Evolutionary conservation across 1,140 invertebrate genomes (phyloP).

Genomic region (Pteromalus puparum): DNA sequence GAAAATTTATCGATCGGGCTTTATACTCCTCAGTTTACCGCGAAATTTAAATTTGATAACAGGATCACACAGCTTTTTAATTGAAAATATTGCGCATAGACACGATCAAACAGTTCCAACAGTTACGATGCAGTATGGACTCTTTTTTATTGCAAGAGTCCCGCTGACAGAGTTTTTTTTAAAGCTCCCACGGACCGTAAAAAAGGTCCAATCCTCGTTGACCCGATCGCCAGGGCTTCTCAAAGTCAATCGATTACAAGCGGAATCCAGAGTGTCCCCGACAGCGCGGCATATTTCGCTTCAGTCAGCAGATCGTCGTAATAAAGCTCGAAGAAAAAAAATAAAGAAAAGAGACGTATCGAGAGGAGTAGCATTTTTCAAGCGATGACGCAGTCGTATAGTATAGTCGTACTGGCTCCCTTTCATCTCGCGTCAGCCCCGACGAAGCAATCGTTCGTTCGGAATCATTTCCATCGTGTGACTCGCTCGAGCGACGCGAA

Average conservation of each 20-base stretch:
- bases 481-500: not conserved
- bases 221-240: not conserved
- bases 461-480: constrained; percentile 19
- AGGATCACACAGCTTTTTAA: too few relatives aligned
- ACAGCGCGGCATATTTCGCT: not conserved
- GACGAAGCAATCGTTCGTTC: not conserved
- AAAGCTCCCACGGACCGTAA: not conserved
- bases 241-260: constrained; percentile 3
- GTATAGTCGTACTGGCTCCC: not conserved
- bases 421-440: not conserved
- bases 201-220: not conserved
- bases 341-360: not conserved
- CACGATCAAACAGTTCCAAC: too few relatives aligned
- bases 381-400: not conserved
- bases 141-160: not conserved
- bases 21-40: too few relatives aligned
- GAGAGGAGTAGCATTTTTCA: not conserved
- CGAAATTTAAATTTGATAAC: too few relatives aligned
- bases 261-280: not conserved
- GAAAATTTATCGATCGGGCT: not conserved
- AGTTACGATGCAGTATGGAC: not conserved
- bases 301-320: constrained; percentile 2
- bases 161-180: not conserved
- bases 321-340: not conserved
- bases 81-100: too few relatives aligned